Percentiles rank a stretch among this genome's conserved stretches.
phyloP scores from a whole-genome alignment of 64 coral and sea anemone species.

The Astreopora myriophthalma region DNA sequence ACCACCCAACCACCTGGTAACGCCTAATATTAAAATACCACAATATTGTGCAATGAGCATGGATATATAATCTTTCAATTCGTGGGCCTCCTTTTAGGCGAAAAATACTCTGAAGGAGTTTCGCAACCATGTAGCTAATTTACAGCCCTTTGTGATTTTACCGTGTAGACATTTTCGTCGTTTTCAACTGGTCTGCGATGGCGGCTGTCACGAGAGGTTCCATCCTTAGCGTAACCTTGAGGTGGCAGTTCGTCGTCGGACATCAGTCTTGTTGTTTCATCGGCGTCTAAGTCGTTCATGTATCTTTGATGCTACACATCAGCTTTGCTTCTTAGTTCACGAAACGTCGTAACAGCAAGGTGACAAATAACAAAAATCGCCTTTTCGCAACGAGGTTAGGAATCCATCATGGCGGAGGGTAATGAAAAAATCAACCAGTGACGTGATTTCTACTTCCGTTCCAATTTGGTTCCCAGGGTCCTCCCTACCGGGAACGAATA shows the following conservation, averaged over 20 bases:
- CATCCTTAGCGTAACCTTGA: not conserved
- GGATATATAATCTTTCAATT: not conserved
- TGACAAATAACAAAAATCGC: not conserved
- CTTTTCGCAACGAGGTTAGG: not conserved
- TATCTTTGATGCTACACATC: not conserved
- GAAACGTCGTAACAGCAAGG: not conserved
- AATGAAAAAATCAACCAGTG: slow-evolving; percentile 21
- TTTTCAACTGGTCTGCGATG: not conserved
- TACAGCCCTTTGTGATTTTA: not conserved
- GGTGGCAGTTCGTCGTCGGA: slow-evolving; percentile 68
- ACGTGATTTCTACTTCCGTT: slow-evolving; percentile 59
- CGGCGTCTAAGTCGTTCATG: slow-evolving; percentile 81
- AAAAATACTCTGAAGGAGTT: not conserved
- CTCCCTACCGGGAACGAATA: not conserved
- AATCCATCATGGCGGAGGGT: slow-evolving; percentile 68
- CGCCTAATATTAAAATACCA: not conserved
- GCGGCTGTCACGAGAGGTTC: not conserved
- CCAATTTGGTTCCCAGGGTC: not conserved
- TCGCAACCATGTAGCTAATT: not conserved
- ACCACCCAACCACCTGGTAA: not conserved
- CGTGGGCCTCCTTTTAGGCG: not conserved
- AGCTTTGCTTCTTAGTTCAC: not conserved
- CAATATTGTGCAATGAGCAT: not conserved
- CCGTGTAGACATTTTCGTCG: slow-evolving; percentile 35
- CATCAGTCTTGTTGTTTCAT: slow-evolving; percentile 94